Evolutionary conservation across 2,888 invertebrate species (phyloP).

Genomic region (Lithodes maja): DNA sequence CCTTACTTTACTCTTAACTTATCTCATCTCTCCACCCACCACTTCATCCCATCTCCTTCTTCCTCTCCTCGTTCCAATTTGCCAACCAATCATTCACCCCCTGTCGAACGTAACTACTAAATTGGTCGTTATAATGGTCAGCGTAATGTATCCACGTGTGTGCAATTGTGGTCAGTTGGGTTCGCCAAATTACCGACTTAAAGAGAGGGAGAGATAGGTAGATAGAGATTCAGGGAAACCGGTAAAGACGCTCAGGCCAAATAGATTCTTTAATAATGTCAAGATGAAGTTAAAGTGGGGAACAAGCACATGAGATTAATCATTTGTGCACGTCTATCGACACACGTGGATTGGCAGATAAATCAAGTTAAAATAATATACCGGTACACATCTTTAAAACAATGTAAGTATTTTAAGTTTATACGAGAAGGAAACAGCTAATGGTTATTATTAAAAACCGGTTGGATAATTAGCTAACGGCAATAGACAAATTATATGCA

Average conservation of each 20-base stretch:
- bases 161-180: conserved; percentile 52
- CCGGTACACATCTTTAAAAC: too few relatives aligned
- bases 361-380: too few relatives aligned
- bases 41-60: neutral
- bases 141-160: conserved; percentile 54
- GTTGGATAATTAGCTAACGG: too few relatives aligned
- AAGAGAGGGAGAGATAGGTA: conserved; percentile 29
- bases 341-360: too few relatives aligned
- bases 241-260: too few relatives aligned
- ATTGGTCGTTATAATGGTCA: conserved; percentile 54
- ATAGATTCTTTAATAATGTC: neutral
- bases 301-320: too few relatives aligned
- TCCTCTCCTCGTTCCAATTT: neutral
- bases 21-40: neutral
- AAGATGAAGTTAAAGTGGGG: neutral
- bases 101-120: conserved; percentile 57
- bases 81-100: conserved; percentile 45
- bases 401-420: too few relatives aligned
- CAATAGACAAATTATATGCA: too few relatives aligned
- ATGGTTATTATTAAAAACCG: too few relatives aligned
- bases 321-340: too few relatives aligned
- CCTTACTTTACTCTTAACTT: neutral
- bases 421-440: too few relatives aligned
- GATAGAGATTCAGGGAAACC: neutral
- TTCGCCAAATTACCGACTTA: conserved; percentile 37